Evolutionary conservation across 2,888 invertebrate genomes (phyloP).

Genomic region (Hydraecia micacea): DNA sequence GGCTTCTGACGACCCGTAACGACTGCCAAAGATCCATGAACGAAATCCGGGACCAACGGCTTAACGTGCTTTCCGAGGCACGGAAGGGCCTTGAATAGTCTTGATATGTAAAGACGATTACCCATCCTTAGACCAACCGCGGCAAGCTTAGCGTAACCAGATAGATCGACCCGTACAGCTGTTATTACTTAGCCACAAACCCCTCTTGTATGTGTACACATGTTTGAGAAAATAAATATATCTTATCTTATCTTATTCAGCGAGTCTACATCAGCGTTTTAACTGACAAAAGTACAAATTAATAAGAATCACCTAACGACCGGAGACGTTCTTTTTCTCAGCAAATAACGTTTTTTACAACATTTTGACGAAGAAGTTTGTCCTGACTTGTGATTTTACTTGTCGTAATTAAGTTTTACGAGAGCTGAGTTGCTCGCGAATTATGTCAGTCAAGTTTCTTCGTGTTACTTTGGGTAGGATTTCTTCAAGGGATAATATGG

Average conservation of each 20-base stretch:
- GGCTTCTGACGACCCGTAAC: too few species aligned
- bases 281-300: conserved; percentile 80
- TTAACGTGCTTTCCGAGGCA: too few species aligned
- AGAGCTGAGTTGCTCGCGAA: conserved; percentile 17
- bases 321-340: conserved; percentile 60
- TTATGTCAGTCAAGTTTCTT: conserved; percentile 38
- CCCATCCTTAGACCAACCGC: too few species aligned
- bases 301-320: conserved; percentile 82
- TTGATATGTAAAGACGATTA: too few species aligned
- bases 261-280: conserved; percentile 28
- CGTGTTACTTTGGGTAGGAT: conserved; percentile 11
- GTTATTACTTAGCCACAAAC: too few species aligned
- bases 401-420: conserved; percentile 62
- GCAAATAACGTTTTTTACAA: conserved; percentile 57
- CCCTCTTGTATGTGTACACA: too few species aligned
- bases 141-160: too few species aligned
- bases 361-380: conserved; percentile 59
- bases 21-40: too few species aligned
- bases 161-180: too few species aligned
- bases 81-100: too few species aligned
- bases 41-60: too few species aligned
- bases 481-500: conserved; percentile 23
- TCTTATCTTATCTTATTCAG: conserved; percentile 14
- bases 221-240: too few species aligned
- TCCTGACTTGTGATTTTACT: conserved; percentile 62